Base-by-base conservation (phyloP, 2,888 invertebrate genomes). In the Trypoxylon attenuatum region DNA sequence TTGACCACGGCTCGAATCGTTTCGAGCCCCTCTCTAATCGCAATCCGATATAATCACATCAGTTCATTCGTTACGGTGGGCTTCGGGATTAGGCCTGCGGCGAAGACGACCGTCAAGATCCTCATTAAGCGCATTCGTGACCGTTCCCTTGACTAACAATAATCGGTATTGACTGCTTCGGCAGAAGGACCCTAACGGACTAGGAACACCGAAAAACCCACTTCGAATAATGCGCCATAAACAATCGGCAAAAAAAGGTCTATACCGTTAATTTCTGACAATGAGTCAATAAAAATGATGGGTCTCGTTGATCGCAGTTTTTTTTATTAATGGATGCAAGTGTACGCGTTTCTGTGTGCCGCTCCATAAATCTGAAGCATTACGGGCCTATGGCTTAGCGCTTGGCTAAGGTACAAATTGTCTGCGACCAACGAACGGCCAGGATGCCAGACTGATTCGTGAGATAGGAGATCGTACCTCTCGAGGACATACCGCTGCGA, bases 281-380 rank as follows among this genome's bases (percentile, higher is more conserved):
- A n/a, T n/a, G n/a, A n/a, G n/a, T n/a, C n/a, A n/a, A n/a, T n/a
- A n/a, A n/a, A n/a, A n/a, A n/a, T n/a, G n/a, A n/a, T n/a, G n/a
- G n/a, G n/a, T n/a, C n/a, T 19, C 42, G 16, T 13, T 22, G 21
- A 8, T 46, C 10, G n/a, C n/a, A 2, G 0, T 2, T 33, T 33
- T n/a, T 21, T 23, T 16, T 18, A 8, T 33, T 2, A 6, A 23
- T 23, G 8, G 19, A n/a, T 22, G 39, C 33, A 18, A 41, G n/a
- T 13, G 25, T 16, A 16, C 10, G 54, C 16, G 52, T 46, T 52
- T 46, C 1, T 21, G 52, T 15, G 46, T 19, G 33, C 5, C 18
- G 49, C 22, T 22, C 33, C 68, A 39, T 61, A 68, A 66, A 68
- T 16, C 19, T 25, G 2, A 1, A 16, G 16, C 21, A 8, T 27